Evolutionary conservation across 2,113 vertebrate genomes (phyloP), one percentile per base, ranked within the genome.

Genomic region (Hippocampus abdominalis): DNA sequence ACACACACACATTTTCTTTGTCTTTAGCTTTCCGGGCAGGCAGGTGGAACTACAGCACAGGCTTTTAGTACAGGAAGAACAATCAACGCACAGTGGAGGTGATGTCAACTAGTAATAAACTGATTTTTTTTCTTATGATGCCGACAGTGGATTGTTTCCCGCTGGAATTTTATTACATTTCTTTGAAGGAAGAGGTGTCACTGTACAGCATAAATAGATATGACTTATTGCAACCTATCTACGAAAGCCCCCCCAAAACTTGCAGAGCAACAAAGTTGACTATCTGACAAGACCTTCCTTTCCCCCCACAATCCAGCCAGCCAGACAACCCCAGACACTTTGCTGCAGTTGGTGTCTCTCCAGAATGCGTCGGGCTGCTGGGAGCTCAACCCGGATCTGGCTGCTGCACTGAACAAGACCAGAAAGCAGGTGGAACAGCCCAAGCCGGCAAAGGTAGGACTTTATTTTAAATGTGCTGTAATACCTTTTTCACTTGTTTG

Each of bases 351-450:
- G 82, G 84, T 94, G 36, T 81, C 81, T 8, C 89, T 94, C 23
- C 94, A 94, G 81, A 91, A 91, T 59, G 93, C 93, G 4, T 83
- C 90, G 32, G 94, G 93, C n/a, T 91, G 89, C 68, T 94, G 94
- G 93, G 49, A 77, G 62, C 81, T 92, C 1, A 79, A 85, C 61
- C 66, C 87, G 66, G 59, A 16, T 49, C 74, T 94, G 76, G 89
- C 89, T 44, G 13, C 70, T 23, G 64, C 85, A 6, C 77, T 94
- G 27, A 83, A 73, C 25, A 72, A 84, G 78, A 89, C 68, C n/a
- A 78, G 79, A 8, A 10, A 86, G 61, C 89, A 92, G 32, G 54
- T 92, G 23, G 42, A 29, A 0, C 81, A 79, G 25, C 25, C 60
- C 39, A 76, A 79, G 3, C 89, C 92, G 70, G 12, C 68, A 1